Evolutionary conservation across 1,140 invertebrate genomes (phyloP).

Genomic region (Steinernema feltiae): DNA sequence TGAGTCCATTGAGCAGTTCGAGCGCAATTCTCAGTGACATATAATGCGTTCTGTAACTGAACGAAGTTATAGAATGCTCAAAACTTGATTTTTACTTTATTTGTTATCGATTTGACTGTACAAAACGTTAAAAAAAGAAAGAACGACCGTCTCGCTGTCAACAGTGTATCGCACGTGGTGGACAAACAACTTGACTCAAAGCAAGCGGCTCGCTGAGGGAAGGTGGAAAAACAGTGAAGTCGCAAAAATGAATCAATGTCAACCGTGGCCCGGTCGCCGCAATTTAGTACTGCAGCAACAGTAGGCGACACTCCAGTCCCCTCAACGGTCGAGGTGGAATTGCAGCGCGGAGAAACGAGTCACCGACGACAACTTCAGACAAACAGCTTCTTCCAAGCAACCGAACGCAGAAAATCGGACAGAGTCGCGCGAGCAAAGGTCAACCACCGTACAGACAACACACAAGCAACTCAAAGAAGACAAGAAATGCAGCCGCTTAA

Average conservation of each 20-base stretch:
- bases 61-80: too few relatives aligned
- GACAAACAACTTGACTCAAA: too few relatives aligned
- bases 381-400: not conserved
- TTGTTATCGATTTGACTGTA: too few relatives aligned
- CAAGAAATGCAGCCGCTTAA: not conserved
- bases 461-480: not conserved
- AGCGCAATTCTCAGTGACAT: not conserved
- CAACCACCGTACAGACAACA: not conserved
- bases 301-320: not conserved
- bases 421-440: not conserved
- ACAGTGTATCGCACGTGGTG: too few relatives aligned
- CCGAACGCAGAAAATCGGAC: too few relatives aligned
- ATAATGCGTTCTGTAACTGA: not conserved
- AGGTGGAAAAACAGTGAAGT: too few relatives aligned
- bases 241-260: not conserved
- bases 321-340: not conserved
- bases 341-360: not conserved
- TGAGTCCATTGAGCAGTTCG: not conserved
- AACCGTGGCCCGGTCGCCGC: not conserved
- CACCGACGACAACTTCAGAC: not conserved
- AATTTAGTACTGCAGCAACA: not conserved
- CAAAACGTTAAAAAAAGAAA: too few relatives aligned
- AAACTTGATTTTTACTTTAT: too few relatives aligned
- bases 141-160: too few relatives aligned
- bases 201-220: too few relatives aligned